Evolutionary conservation across 2,113 vertebrate species (phyloP), one percentile per base, ranked within the genome.

Genomic region (Erythrolamprus reginae): DNA sequence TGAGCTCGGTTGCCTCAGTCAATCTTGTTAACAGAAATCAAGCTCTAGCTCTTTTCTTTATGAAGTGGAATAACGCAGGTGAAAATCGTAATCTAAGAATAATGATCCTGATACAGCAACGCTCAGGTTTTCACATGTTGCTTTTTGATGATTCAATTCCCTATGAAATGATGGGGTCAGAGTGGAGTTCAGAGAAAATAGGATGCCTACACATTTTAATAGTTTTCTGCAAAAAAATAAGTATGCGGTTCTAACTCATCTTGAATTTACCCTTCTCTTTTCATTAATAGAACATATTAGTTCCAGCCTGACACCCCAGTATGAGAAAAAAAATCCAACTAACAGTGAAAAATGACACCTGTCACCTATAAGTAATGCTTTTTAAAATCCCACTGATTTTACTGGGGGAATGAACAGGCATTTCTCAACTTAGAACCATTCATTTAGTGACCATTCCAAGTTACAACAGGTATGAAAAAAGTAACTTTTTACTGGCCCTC

Each of bases 71-170:
- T 83, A 88, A 91, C 86, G 70, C 88, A 91, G n/a, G 65, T 83
- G 52, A 91, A 91, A 88, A 88, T 91, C 28, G 58, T 91, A 91
- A 91, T 91, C 65, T 91, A 91, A 88, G 52, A 91, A 82, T 91
- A 88, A 91, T 88, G 90, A 83, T 23, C 17, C 48, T 87, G 85
- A 87, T 88, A 13, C 70, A 91, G 90, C 86, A 28, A 48, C 13
- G 88, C 21, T 51, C 90, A 50, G 86, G 86, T 91, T 91, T 91
- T 83, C 86, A 58, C 28, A 91, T 83, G 86, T 77, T 84, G 52
- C 28, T 88, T 88, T 91, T 88, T 91, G 42, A 91, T 88, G 86
- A 91, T 42, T 87, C 86, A 53, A 91, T 91, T 87, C 45, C 38
- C n/a, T 38, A 15, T 24, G 51, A 88, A 91, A 91, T 61, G 90